Evolutionary conservation across 2,113 vertebrate species (phyloP).

Genomic region (Ibidorhyncha struthersii): DNA sequence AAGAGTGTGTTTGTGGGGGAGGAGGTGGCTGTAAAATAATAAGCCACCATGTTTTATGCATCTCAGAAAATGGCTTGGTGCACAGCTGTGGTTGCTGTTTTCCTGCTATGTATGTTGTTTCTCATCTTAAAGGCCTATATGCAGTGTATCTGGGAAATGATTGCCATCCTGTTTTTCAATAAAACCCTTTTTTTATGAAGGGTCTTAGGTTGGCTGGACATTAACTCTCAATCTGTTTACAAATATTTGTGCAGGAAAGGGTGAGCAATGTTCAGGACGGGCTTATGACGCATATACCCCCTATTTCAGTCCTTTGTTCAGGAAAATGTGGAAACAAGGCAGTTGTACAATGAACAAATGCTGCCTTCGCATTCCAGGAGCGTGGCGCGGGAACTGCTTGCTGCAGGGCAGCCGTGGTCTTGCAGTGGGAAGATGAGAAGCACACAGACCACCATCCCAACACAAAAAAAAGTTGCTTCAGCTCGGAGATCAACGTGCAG

Average conservation of each 20-base stretch:
- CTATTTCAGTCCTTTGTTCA: neutral
- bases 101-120: constrained; percentile 1
- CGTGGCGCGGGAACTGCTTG: neutral
- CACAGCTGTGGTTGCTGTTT: constrained; percentile 23
- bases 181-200: constrained; percentile 11
- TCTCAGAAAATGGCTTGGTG: neutral
- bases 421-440: neutral
- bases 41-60: neutral
- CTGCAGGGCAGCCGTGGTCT: neutral
- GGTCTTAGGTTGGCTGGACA: constrained; percentile 2
- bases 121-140: constrained; percentile 3
- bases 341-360: neutral
- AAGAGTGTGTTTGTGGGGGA: neutral
- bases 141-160: constrained; percentile 33
- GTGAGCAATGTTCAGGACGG: neutral
- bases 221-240: constrained; percentile 26
- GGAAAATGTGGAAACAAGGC: constrained; percentile 26
- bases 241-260: constrained; percentile 42
- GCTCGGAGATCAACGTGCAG: neutral
- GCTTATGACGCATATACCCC: constrained; percentile 18
- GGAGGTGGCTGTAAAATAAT: neutral
- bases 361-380: neutral
- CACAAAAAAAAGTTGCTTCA: neutral
- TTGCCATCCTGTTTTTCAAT: constrained; percentile 68
- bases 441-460: rapidly evolving